phyloP scores from a whole-genome alignment of 2,888 invertebrate genomes.

The Cataglyphis albicans region DNA sequence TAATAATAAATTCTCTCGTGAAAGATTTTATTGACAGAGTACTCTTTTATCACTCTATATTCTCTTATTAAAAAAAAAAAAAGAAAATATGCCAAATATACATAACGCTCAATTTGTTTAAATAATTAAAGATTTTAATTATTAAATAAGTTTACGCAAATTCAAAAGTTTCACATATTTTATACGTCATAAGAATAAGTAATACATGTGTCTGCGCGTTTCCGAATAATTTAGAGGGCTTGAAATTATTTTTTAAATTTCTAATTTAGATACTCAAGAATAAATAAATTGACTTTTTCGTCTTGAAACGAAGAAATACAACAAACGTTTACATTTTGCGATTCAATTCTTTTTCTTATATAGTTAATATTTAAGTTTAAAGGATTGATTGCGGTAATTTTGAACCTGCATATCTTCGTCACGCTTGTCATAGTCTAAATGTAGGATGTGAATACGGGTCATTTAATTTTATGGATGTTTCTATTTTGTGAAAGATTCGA shows the following conservation, averaged over 20 bases:
- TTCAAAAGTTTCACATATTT: too few relatives aligned
- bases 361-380: not conserved
- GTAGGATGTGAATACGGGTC: constrained; percentile 1
- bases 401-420: not conserved
- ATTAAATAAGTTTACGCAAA: not conserved
- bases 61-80: not conserved
- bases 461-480: constrained; percentile 38
- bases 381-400: not conserved
- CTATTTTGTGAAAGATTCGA: constrained; percentile 32
- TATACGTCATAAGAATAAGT: too few relatives aligned
- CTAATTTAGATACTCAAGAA: not conserved
- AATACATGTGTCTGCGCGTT: not conserved
- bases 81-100: not conserved
- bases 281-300: not conserved
- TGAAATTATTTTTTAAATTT: not conserved
- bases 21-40: not conserved
- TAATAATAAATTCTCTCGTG: not conserved
- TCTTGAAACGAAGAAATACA: too few relatives aligned
- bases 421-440: constrained; percentile 1
- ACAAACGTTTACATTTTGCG: too few relatives aligned
- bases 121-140: not conserved
- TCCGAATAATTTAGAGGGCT: not conserved
- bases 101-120: not conserved
- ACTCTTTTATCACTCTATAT: not conserved
- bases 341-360: not conserved